These are phyloP conservation scores for Trematomus bernacchii DNA, from an alignment of 2,797 vertebrate genomes.

Conservation along the genomic window DNA sequence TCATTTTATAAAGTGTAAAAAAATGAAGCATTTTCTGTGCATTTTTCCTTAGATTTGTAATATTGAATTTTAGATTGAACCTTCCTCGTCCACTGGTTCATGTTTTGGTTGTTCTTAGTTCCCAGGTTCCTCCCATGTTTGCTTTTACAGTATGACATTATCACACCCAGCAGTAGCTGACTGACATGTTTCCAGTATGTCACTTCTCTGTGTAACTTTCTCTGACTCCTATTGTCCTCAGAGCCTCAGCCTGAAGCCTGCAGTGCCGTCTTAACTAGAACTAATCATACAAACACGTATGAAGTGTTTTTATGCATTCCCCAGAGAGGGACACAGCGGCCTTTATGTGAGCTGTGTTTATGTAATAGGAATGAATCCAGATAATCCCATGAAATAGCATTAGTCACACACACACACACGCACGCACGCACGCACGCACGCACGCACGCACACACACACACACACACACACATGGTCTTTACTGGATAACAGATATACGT, in stretches of 20 bases:
- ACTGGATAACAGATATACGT: accelerated
- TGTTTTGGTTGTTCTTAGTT: constrained; percentile 28
- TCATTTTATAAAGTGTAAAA: background rate
- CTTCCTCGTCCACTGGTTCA: background rate
- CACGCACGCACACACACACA: constrained; percentile 11
- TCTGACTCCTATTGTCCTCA: background rate
- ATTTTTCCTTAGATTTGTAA: background rate
- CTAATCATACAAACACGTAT: constrained; percentile 32
- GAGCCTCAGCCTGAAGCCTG: background rate
- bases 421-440: constrained; percentile 24
- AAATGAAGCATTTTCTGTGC: background rate
- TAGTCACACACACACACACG: constrained; percentile 24
- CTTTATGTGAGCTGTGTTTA: constrained; percentile 63
- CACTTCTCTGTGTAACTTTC: constrained; percentile 19
- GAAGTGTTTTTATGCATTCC: constrained; percentile 40
- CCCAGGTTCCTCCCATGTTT: constrained; percentile 65
- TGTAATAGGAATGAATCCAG: constrained; percentile 61
- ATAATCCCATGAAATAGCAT: constrained; percentile 68
- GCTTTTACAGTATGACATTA: constrained; percentile 16
- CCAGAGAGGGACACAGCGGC: constrained; percentile 32
- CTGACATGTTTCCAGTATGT: constrained; percentile 13
- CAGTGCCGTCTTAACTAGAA: constrained; percentile 23
- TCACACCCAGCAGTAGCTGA: constrained; percentile 42
- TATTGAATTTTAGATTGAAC: background rate
- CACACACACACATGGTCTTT: background rate